Evolutionary conservation across 2,113 vertebrate genomes (phyloP), one percentile per base, ranked within the genome.

Genomic region (Bambusicola thoracicus): DNA sequence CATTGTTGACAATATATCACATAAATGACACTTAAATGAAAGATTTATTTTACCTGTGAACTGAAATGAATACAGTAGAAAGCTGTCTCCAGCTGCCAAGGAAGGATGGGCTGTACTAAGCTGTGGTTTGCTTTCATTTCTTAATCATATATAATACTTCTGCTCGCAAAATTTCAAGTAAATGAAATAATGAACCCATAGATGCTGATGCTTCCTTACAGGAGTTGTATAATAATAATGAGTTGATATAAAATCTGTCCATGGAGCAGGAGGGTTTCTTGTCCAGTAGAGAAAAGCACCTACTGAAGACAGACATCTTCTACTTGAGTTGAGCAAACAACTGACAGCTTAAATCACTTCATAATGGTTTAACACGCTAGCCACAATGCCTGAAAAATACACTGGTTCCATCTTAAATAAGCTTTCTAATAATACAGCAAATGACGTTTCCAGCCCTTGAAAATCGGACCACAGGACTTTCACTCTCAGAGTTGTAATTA

Each of bases 21-120:
- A 61, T 7, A 82, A 89, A 59, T 85, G 51, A 25, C 30, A 91
- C 77, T 90, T 87, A 77, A 92, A 70, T 48, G 24, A 73, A 91
- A 93, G 55, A 61, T 63, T 78, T 83, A 22, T 58, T 81, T 89
- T 92, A 59, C 20, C 43, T 2, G 2, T 67, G 61, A 83, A 63
- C 25, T 43, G 27, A 83, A 93, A 92, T 40, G 30, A 83, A 62
- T 0, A 30, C 41, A 83, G 16, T 11, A 49, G 65, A 79, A 91
- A 87, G 63, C 27, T 74, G 67, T 20, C 40, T 87, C 76, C 0
- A 0, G 32, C 75, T 80, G 70, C 48, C 49, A 77, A 74, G 32
- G 56, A 51, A 90, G 17, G 61, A 56, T 40, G 51, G 41, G 46
- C 56, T 84, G 65, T 40, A 90, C 43, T 59, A 78, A 13, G 75